Evolutionary conservation across 2,888 invertebrate genomes (phyloP), one percentile per base, ranked within the genome.

Genomic region (Lamellibrachia satsuma): DNA sequence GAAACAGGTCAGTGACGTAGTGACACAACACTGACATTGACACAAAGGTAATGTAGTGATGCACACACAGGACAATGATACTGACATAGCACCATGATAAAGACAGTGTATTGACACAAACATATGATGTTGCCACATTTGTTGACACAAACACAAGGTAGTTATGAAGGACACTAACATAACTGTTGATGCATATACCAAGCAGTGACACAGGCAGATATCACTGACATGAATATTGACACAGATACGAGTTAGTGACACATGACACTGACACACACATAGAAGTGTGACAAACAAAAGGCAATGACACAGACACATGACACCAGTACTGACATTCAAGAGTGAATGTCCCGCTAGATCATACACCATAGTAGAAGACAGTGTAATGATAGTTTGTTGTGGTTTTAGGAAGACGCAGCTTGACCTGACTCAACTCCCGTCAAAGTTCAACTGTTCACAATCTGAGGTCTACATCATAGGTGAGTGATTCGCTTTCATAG

Each of bases 381-480:
- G 15, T 22, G 6, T 6, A 4, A 75, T 75, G 22, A 39, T 39
- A 39, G 39, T 22, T 75, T 75, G 75, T 22, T 75, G 75, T 75
- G 75, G 22, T 22, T 75, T 15, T 75, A 75, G 75, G 75, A 75
- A 75, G 75, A 75, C 75, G 3, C 75, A 75, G 22, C 75, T 75
- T 11, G 75, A 75, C 75, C 22, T 22, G 15, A n/a, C 22, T 75
- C 75, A 75, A 4, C 22, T 75, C 75, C 6, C 75, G 2, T 75
- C 75, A 11, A 15, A 75, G 22, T 3, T 75, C 75, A 75, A 22
- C 22, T 75, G 75, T 75, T 11, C 75, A 11, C 75, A 75, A n/a
- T 75, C 75, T n/a, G 75, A 22, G 75, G 75, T 75, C 75, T 75
- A 75, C 75, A 75, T 75, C 22, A 75, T 75, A 75, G 75, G 75